Conservation (phyloP, 2,888 invertebrate genomes). For the Eupithecia dodoneata region DNA sequence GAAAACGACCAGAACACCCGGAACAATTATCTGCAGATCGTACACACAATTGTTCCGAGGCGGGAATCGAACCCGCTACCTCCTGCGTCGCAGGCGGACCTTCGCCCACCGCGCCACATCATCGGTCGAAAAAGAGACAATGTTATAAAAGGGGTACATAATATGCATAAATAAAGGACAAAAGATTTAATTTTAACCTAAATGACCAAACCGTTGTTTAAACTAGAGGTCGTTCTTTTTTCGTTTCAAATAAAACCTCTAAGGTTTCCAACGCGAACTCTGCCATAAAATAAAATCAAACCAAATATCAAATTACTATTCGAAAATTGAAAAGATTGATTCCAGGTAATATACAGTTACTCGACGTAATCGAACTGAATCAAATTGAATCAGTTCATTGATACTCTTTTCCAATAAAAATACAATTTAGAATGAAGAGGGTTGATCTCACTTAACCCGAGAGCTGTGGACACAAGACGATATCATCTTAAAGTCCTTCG, state of each 20-base stretch:
- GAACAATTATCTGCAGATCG: too few relatives aligned
- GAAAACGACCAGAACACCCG: too few relatives aligned
- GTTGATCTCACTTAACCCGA: neutral
- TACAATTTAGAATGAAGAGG: neutral
- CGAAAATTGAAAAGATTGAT: neutral
- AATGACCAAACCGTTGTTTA: too few relatives aligned
- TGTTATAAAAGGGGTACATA: too few relatives aligned
- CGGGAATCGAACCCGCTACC: too few relatives aligned
- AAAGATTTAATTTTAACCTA: too few relatives aligned
- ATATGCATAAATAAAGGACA: too few relatives aligned
- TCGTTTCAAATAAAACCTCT: neutral
- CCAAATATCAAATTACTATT: neutral
- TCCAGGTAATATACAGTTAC: neutral
- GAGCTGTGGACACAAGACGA: neutral
- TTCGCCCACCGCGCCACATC: too few relatives aligned
- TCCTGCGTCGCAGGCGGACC: too few relatives aligned
- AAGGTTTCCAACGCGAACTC: neutral
- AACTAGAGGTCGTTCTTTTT: too few relatives aligned
- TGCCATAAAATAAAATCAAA: neutral
- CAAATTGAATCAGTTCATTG: neutral
- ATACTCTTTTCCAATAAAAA: constrained; percentile 8
- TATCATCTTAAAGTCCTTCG: neutral
- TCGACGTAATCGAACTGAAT: constrained; percentile 8
- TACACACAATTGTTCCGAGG: too few relatives aligned
- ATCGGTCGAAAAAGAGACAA: too few relatives aligned